Conservation (phyloP, 2,888 invertebrate genomes). For the Coleophora flavipennella region DNA sequence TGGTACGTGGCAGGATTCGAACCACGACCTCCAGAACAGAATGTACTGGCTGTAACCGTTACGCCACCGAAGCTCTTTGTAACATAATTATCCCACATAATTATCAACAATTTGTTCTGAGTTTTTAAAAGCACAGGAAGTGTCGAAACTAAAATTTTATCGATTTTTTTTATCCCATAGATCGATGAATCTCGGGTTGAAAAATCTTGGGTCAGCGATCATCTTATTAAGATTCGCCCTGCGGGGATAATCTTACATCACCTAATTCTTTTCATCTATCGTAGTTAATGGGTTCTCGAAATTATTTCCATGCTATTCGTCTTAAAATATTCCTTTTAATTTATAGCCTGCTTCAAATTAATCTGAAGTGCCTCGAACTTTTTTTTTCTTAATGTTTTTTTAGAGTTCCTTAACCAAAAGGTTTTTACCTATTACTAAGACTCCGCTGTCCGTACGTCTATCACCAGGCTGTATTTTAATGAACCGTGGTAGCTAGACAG, state of each 20-base stretch:
- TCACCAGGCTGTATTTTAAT: too few relatives aligned
- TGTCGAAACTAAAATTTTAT: conserved; percentile 36
- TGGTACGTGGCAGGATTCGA: too few relatives aligned
- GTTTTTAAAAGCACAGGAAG: conserved; percentile 28
- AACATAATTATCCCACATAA: too few relatives aligned
- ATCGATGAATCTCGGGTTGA: neutral
- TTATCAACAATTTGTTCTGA: too few relatives aligned
- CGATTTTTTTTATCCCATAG: conserved; percentile 15
- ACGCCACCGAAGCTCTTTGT: too few relatives aligned
- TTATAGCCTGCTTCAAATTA: conserved; percentile 22
- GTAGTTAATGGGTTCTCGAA: conserved; percentile 16
- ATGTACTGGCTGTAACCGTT: too few relatives aligned
- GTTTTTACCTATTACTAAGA: too few relatives aligned
- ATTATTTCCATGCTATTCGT: conserved; percentile 32
- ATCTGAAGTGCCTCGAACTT: conserved; percentile 22
- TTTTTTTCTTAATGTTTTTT: conserved; percentile 27
- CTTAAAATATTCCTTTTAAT: conserved; percentile 33
- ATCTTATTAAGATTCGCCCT: conserved; percentile 23
- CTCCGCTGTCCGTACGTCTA: too few relatives aligned
- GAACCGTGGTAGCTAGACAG: too few relatives aligned
- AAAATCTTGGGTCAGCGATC: conserved; percentile 11
- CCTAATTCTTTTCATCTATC: conserved; percentile 11
- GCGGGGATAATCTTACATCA: conserved; percentile 18
- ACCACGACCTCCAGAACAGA: too few relatives aligned
- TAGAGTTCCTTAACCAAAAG: conserved; percentile 12